Base-by-base conservation (phyloP, 2,888 invertebrate species). In the Plusia festucae region DNA sequence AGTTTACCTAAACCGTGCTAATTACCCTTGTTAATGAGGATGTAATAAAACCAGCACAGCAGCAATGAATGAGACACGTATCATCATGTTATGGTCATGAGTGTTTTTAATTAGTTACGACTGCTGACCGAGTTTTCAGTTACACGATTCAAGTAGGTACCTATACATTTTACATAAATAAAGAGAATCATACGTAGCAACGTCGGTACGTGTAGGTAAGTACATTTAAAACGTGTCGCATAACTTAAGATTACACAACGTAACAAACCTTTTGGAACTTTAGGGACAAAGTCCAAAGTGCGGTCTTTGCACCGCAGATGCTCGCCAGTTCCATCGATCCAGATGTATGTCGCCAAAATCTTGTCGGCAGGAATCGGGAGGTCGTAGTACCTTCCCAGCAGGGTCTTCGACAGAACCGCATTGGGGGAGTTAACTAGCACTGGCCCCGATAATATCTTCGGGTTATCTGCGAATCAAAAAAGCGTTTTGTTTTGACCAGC, bases 271-370 rank as follows among this genome's bases (percentile, higher is more conserved):
- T 96, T 96, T 5, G 98, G 96, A 77, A 95, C 93, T 76, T 96
- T 96, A 2, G 99, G 99, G 76, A 98, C 96, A 85, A 97, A 98
- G 88, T 97, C 97, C 71, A 99, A 89, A 0, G 99, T 99, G 74
- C 98, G 96, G 73, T 98, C 98, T 92, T 99, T 99, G 93, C 97
- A 97, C 69, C 99, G 96, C 60, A 99, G 86, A 85, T 97, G 96
- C 90, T 99, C 98, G 22, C 98, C 99, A 20, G 97, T 97, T 30
- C 99, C 99, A 88, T 99, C 99, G 83, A 99, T 98, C 99, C 99
- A 99, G 62, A 99, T 96, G 92, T 99, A 99, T 59, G 98, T 98
- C 51, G 98, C 98, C 88, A 98, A 97, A 61, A 97, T 96, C 87
- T 96, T 96, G 83, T 97, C 96, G 30, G 96, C 97, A 9, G 98